phyloP scores from a whole-genome alignment of 2,113 vertebrate genomes.

The Dasypus novemcinctus region DNA sequence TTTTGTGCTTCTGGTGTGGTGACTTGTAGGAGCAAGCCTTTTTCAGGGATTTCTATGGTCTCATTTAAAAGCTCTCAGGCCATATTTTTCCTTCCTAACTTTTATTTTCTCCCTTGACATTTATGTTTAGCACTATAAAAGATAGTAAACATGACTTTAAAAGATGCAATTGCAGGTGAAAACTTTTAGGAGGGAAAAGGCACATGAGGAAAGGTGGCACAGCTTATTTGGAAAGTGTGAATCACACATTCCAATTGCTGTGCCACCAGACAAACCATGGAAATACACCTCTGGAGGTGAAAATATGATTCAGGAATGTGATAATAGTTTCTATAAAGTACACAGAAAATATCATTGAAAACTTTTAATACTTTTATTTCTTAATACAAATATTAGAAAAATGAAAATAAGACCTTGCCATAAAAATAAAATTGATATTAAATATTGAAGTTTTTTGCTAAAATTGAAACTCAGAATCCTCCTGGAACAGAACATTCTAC shows the following conservation, averaged over 20 bases:
- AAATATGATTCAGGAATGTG: slow-evolving; percentile 27
- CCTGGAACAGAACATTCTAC: background rate
- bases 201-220: slow-evolving; percentile 7
- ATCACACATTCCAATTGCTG: slow-evolving; percentile 43
- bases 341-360: slow-evolving; percentile 43
- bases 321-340: slow-evolving; percentile 57
- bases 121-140: slow-evolving; percentile 67
- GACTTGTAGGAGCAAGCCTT: background rate
- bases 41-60: background rate
- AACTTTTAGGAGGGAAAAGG: slow-evolving; percentile 65
- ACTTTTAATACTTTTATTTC: slow-evolving; percentile 51
- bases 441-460: slow-evolving; percentile 5
- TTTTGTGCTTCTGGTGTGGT: background rate
- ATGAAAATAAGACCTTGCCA: slow-evolving; percentile 44
- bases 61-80: background rate
- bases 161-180: slow-evolving; percentile 73
- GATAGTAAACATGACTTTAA: slow-evolving; percentile 72
- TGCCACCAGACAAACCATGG: slow-evolving; percentile 27
- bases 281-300: slow-evolving; percentile 49
- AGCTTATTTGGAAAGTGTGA: slow-evolving; percentile 57
- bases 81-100: background rate
- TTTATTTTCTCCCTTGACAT: background rate
- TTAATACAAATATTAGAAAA: slow-evolving; percentile 59
- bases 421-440: slow-evolving; percentile 25
- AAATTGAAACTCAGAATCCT: slow-evolving; percentile 45